Conservation (phyloP, 2,888 invertebrate species). For the Stenotaenia linearis region DNA sequence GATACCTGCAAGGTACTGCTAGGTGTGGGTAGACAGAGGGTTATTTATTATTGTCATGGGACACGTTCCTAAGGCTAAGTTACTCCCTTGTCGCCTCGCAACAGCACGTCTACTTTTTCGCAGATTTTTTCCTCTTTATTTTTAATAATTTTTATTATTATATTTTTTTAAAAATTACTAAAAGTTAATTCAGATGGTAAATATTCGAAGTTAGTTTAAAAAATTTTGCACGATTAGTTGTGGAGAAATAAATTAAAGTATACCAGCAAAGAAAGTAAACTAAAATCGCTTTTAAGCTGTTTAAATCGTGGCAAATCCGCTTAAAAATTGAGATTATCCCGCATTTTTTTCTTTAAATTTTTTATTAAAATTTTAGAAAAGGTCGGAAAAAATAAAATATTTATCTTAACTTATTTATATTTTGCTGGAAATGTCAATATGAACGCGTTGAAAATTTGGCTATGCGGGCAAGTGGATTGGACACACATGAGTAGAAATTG, state of each 20-base stretch:
- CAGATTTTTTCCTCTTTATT: neutral
- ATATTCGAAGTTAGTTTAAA: no score
- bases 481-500: constrained; percentile 23
- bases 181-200: no score
- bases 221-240: no score
- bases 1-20: constrained; percentile 19
- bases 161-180: no score
- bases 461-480: neutral
- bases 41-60: constrained; percentile 8
- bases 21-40: neutral
- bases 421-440: neutral
- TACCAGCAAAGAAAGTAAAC: no score
- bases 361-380: no score
- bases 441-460: constrained; percentile 2
- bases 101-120: constrained; percentile 5
- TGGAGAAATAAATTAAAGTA: no score
- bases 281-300: no score
- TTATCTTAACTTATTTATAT: neutral
- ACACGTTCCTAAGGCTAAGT: constrained; percentile 5
- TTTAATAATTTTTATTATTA: neutral
- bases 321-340: no score
- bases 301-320: no score
- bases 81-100: constrained; percentile 11
- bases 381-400: no score
- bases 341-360: no score